These are phyloP conservation scores for Theodoxus fluviatilis DNA, from an alignment of 2,888 invertebrate species.

Conservation along the genomic window DNA sequence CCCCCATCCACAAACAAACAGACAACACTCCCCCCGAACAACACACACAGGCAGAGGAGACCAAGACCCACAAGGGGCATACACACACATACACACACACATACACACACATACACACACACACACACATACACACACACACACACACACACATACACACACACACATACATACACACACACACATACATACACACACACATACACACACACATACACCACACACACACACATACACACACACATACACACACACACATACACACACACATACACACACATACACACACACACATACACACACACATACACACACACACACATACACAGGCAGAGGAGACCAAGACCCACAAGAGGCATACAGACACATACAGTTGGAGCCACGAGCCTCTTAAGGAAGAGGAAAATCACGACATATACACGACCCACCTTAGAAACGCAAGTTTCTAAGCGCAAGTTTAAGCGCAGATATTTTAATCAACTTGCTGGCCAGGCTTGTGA, in stretches of 20 bases:
- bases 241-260: constrained; percentile 18
- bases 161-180: constrained; percentile 1
- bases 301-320: neutral
- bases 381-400: neutral
- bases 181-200: constrained; percentile 11
- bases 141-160: constrained; percentile 16
- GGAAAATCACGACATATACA: too few species aligned
- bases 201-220: constrained; percentile 1
- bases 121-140: constrained; percentile 15
- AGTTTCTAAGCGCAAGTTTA: too few species aligned
- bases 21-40: too few species aligned
- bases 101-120: constrained; percentile 6
- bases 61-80: neutral
- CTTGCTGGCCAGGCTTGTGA: too few species aligned
- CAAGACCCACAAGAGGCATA: neutral
- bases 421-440: too few species aligned
- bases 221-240: constrained; percentile 15
- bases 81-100: neutral
- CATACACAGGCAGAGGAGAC: neutral
- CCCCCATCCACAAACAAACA: too few species aligned
- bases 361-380: neutral
- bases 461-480: too few species aligned
- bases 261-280: constrained; percentile 10
- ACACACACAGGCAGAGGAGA: too few species aligned
- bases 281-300: neutral